Conservation (phyloP, 2,797 vertebrate species). For the Clamator glandarius region DNA sequence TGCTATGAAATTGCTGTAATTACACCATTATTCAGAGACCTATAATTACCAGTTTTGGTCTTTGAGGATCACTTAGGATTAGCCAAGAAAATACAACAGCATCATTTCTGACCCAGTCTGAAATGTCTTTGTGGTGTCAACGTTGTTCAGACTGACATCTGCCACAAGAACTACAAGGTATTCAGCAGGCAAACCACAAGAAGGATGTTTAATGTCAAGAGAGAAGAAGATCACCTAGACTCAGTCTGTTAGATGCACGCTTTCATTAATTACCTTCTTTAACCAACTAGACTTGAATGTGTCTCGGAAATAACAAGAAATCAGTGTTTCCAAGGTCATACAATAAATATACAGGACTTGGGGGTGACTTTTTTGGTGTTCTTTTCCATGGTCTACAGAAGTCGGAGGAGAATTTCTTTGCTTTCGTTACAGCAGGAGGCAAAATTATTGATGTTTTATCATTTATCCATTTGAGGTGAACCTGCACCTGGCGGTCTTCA, state of each 20-base stretch:
- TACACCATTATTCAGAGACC: not conserved
- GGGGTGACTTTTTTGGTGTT: not conserved
- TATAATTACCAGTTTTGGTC: not conserved
- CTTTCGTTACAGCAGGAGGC: not conserved
- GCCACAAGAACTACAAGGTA: not conserved
- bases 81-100: not conserved
- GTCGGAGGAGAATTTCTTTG: not conserved
- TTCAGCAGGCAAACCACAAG: not conserved
- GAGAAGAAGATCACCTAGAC: not conserved
- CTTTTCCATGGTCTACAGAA: not conserved
- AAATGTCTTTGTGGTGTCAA: not conserved
- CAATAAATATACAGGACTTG: not conserved
- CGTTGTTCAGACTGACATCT: not conserved
- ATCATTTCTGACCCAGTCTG: not conserved
- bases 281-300: not conserved
- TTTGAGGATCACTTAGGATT: not conserved
- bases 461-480: no score
- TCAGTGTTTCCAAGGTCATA: not conserved
- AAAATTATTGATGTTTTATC: no score
- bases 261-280: not conserved
- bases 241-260: not conserved
- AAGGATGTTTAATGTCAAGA: not conserved
- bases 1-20: not conserved
- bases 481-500: not conserved
- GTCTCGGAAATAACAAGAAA: not conserved